Percentiles rank a stretch among this genome's conserved stretches.
Evolutionary conservation across 1,140 invertebrate species (phyloP).

Genomic region (Samia ricini): DNA sequence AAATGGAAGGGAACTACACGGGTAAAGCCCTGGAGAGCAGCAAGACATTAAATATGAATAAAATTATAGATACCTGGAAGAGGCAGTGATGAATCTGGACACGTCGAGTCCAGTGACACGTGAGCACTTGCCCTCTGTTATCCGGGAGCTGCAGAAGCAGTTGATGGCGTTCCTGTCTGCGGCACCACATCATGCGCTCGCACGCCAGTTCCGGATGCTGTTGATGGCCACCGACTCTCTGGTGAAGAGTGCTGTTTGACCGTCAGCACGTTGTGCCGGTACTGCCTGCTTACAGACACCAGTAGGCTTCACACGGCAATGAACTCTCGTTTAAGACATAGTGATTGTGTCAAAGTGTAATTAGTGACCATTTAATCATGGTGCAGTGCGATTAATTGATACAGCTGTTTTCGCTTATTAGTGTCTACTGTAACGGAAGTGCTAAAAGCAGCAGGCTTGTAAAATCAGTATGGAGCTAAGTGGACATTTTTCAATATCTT

Average conservation of each 20-base stretch:
- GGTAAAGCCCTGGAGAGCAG: too few relatives aligned
- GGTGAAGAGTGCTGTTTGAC: constrained; percentile 49
- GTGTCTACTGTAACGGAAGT: background rate
- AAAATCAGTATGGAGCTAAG: background rate
- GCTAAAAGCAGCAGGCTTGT: background rate
- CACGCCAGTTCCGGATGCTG: constrained; percentile 86
- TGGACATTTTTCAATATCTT: background rate
- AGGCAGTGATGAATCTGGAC: constrained; percentile 91
- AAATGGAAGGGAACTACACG: too few relatives aligned
- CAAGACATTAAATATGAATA: too few relatives aligned
- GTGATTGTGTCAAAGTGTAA: too few relatives aligned
- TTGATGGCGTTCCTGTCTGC: constrained; percentile 83
- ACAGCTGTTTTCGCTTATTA: too few relatives aligned
- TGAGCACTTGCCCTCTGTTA: constrained; percentile 90
- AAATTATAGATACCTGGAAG: background rate
- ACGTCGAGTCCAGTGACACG: constrained; percentile 85
- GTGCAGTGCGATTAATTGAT: too few relatives aligned
- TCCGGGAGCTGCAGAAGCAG: constrained; percentile 86
- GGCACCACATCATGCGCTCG: constrained; percentile 84
- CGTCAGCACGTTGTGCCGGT: constrained; percentile 19
- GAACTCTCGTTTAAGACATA: background rate
- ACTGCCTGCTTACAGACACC: constrained; percentile 6
- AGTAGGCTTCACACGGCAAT: background rate
- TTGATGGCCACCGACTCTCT: constrained; percentile 87
- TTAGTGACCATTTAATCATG: too few relatives aligned